phyloP scores from a whole-genome alignment of 37 sponge, comb jelly and placozoan genomes.

The Ianthella basta region DNA sequence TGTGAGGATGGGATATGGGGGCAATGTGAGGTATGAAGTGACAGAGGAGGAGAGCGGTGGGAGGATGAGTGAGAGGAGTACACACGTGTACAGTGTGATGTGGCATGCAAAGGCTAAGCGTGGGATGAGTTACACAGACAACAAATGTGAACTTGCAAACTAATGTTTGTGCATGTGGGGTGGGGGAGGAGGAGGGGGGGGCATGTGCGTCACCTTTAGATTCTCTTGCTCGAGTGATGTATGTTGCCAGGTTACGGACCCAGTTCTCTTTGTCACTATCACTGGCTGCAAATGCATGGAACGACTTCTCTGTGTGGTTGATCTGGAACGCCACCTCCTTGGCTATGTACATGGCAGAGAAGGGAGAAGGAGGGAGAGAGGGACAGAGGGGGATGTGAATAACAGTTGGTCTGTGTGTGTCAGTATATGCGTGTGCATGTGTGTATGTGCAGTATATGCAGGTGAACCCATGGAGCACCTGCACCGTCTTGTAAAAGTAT shows the following conservation, averaged over 20 bases:
- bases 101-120: too few species aligned
- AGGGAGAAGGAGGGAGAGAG: neutral
- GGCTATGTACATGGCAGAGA: constrained; percentile 34
- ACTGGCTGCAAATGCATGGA: constrained; percentile 79
- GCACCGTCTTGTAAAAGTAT: too few species aligned
- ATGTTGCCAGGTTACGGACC: constrained; percentile 70
- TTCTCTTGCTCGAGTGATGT: constrained; percentile 47
- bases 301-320: constrained; percentile 83
- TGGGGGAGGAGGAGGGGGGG: too few species aligned
- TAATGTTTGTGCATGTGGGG: too few species aligned
- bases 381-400: neutral
- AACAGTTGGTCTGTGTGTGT: neutral
- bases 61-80: too few species aligned
- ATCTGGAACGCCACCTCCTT: constrained; percentile 79
- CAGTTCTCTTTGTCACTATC: constrained; percentile 80
- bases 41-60: too few species aligned
- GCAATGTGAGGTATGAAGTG: too few species aligned
- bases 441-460: neutral
- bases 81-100: too few species aligned
- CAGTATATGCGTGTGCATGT: neutral
- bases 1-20: neutral
- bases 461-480: neutral
- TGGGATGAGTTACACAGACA: too few species aligned
- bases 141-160: too few species aligned
- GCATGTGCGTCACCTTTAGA: constrained; percentile 3